Base-by-base conservation (phyloP, 1,140 invertebrate species). In the Macrobrachium rosenbergii region DNA sequence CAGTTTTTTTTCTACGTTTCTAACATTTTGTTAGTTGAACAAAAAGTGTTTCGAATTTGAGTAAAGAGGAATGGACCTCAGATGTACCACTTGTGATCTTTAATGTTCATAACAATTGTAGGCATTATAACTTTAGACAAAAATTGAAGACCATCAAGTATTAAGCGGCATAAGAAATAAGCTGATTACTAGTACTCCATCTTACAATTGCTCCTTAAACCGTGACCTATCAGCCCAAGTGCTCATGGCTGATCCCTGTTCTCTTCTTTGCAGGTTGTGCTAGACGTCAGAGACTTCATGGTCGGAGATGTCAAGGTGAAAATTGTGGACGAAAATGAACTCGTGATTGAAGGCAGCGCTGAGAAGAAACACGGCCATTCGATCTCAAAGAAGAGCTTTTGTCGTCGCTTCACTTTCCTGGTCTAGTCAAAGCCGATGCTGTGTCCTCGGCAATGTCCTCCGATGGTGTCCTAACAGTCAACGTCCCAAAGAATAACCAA, bases 201-300 rank as follows among this genome's bases (percentile, higher is more conserved):
- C n/a, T n/a, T n/a, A n/a, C n/a, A n/a, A n/a, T n/a, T n/a, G n/a
- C n/a, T n/a, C n/a, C n/a, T n/a, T n/a, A 12, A 10, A 12, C 52
- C 7, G 12, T 52, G 52, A 5, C 6, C 52, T 3, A 12, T 75
- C 21, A 37, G 5, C 21, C 17, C 0, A 23, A 6, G 23, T 37
- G 37, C 11, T 75, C 16, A 17, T 21, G 8, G 23, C 3, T 8
- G 17, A 23, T 8, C 2, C 16, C 52, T 3, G 11, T 28, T 77
- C 45, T 28, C 62, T 37, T 60, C 14, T n/a, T 14, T 8, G 5
- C 78, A 89, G 89, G 80, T 89, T 17, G 83, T 89, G 78, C 37
- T 89, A 19, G 89, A 89, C 87, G 89, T 89, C 23, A 52, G 75
- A 12, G 89, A 87, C 82, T 89, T 89, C 87, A 69, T 28, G 63